Evolutionary conservation across 2,113 vertebrate genomes (phyloP).

Genomic region (Ivindomyrus marchei): DNA sequence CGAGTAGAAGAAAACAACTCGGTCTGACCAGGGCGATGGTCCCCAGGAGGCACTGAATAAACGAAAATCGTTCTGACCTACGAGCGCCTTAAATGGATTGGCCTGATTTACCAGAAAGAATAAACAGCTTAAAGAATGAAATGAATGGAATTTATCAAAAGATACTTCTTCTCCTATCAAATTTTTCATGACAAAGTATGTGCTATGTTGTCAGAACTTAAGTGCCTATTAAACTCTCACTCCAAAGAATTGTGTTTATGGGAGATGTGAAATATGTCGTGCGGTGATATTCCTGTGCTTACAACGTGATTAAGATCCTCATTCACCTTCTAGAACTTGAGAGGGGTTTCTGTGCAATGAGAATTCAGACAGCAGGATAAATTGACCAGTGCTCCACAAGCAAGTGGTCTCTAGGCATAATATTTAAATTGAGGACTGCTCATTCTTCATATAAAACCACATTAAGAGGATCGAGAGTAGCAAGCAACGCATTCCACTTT

Average conservation of each 20-base stretch:
- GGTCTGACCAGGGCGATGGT: background rate
- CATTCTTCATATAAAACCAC: background rate
- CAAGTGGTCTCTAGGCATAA: background rate
- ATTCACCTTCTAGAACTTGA: background rate
- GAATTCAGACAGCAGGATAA: background rate
- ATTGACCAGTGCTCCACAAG: background rate
- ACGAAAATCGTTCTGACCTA: background rate
- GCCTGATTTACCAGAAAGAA: background rate
- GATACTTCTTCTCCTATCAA: background rate
- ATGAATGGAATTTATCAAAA: background rate
- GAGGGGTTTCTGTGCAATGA: background rate
- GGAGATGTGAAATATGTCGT: background rate
- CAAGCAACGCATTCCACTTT: background rate
- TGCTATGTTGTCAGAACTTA: background rate
- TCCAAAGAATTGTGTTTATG: background rate
- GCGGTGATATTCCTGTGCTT: background rate
- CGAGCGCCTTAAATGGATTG: background rate
- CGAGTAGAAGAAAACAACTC: background rate
- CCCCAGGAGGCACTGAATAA: background rate
- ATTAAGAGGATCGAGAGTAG: background rate
- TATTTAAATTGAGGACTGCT: background rate
- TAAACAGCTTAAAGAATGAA: background rate
- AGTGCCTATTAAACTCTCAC: background rate
- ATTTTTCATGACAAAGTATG: background rate
- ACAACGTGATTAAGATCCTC: background rate